phyloP scores from a whole-genome alignment of 2,888 invertebrate species.

The Ormyrus nitidulus region DNA sequence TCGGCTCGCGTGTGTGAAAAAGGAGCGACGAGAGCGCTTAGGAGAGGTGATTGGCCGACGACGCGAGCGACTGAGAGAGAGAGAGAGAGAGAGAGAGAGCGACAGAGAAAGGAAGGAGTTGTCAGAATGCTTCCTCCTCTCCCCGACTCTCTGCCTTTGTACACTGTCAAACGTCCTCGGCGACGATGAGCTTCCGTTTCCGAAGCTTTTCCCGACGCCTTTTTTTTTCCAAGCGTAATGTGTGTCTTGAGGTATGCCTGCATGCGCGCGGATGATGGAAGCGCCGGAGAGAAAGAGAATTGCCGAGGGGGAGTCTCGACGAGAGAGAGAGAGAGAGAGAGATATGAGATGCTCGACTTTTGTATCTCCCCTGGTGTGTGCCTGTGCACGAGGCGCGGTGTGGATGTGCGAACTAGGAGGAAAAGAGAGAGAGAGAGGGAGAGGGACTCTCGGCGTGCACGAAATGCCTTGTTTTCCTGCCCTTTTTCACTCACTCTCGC shows the following conservation, averaged over 20 bases:
- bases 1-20: not conserved
- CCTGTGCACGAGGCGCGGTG: not conserved
- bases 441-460: not conserved
- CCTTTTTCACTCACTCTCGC: conserved; percentile 21
- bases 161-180: conserved; percentile 24
- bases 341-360: conserved; percentile 11
- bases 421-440: not conserved
- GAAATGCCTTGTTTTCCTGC: conserved; percentile 43
- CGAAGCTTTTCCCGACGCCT: not conserved
- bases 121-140: conserved; percentile 38
- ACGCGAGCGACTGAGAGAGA: conserved; percentile 24
- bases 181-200: not conserved
- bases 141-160: not conserved
- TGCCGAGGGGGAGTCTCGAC: too few species aligned
- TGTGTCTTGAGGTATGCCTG: conserved; percentile 18
- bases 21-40: conserved; percentile 3
- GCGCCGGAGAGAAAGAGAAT: not conserved
- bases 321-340: not conserved
- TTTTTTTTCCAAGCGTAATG: not conserved
- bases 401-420: not conserved
- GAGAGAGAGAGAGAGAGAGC: not conserved
- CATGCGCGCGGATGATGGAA: not conserved
- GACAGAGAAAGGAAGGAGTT: conserved; percentile 42
- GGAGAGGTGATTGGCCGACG: conserved; percentile 49
- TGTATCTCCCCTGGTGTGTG: not conserved